These are phyloP conservation scores for Diadema setosum DNA, from an alignment of 35 echinoderm and acorn worm genomes.

Conservation along the genomic window DNA sequence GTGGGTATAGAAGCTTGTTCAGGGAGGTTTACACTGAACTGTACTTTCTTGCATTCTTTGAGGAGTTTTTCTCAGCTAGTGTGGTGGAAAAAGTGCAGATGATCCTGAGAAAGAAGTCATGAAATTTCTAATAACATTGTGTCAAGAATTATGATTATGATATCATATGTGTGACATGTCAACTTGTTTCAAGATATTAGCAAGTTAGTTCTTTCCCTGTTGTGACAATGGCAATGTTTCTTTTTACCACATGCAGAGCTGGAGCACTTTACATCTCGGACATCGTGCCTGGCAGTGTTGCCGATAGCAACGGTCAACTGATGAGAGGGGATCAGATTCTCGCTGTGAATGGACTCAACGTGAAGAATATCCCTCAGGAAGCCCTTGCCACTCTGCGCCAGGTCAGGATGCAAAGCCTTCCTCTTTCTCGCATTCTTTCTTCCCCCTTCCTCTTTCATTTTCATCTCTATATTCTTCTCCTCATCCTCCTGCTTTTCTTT, in stretches of 20 bases:
- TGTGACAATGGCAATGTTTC: too few species aligned
- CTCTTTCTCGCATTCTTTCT: background rate
- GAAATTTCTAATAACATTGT: too few species aligned
- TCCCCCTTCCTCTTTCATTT: background rate
- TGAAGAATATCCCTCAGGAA: constrained; percentile 73
- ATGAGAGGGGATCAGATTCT: constrained; percentile 84
- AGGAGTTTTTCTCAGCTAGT: too few species aligned
- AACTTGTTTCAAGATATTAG: too few species aligned
- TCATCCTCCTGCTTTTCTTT: background rate
- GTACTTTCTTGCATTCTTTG: too few species aligned
- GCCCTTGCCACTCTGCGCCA: constrained; percentile 65
- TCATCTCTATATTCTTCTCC: background rate
- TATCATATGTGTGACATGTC: too few species aligned
- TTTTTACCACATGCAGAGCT: constrained; percentile 30
- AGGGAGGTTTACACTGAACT: too few species aligned
- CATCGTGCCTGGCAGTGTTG: constrained; percentile 64
- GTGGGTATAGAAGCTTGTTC: too few species aligned
- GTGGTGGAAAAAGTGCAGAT: too few species aligned
- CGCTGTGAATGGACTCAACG: constrained; percentile 66
- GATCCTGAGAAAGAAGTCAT: too few species aligned
- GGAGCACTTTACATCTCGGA: constrained; percentile 85
- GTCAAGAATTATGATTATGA: too few species aligned
- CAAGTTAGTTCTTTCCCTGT: too few species aligned
- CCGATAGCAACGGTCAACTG: constrained; percentile 63
- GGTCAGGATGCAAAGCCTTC: constrained; percentile 34